phyloP scores from a whole-genome alignment of 2,797 vertebrate species.

The Notoglanidium macrostoma region DNA sequence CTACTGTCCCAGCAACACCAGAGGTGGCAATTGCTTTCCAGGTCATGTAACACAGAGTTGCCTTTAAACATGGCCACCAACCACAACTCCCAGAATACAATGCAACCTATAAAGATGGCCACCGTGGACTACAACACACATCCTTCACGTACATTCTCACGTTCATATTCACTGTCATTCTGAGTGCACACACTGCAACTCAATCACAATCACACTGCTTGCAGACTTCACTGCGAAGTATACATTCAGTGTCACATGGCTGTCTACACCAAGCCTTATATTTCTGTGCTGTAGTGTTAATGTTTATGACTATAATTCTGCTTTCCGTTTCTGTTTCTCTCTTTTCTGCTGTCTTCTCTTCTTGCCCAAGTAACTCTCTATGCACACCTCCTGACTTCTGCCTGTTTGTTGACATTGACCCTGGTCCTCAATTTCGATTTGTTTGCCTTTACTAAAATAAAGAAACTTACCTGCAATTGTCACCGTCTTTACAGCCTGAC shows the following conservation, averaged over 20 bases:
- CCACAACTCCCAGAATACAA: not conserved
- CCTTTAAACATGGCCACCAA: not conserved
- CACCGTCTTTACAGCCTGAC: not conserved
- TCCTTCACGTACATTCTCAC: not conserved
- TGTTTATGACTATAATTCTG: not conserved
- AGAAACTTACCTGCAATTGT: not conserved
- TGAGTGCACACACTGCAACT: not conserved
- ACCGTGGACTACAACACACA: not conserved
- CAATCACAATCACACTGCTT: not conserved
- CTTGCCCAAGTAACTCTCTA: not conserved
- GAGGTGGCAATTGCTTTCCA: not conserved
- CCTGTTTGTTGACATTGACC: not conserved
- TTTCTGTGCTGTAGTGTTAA: not conserved
- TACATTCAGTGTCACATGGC: not conserved
- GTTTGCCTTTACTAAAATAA: not conserved
- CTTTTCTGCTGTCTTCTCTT: not conserved
- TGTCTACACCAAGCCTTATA: not conserved
- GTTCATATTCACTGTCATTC: not conserved
- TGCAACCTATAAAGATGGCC: not conserved
- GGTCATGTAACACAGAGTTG: not conserved
- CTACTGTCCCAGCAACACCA: not conserved
- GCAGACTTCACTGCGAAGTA: not conserved
- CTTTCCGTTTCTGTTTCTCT: not conserved
- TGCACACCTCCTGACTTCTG: not conserved
- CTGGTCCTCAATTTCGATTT: not conserved